These are phyloP conservation scores for Meteorus colon DNA, from an alignment of 2,888 invertebrate species.

Conservation along the genomic window DNA sequence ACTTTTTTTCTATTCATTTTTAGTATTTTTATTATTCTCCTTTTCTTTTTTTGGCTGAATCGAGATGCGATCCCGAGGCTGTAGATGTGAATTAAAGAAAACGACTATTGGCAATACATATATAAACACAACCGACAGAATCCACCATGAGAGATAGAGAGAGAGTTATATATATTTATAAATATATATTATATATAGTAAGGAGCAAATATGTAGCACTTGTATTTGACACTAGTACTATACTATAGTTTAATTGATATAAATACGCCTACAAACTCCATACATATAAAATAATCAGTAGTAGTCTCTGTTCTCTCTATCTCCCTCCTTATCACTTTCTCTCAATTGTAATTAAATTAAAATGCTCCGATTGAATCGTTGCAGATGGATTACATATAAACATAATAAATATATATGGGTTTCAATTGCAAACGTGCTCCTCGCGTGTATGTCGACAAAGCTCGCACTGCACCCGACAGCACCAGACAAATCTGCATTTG, in stretches of 20 bases:
- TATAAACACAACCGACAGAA: constrained; percentile 23
- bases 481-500: constrained; percentile 93
- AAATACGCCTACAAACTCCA: constrained; percentile 30
- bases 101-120: constrained; percentile 25
- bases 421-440: constrained; percentile 90
- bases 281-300: constrained; percentile 16
- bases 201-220: constrained; percentile 19
- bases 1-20: constrained; percentile 28
- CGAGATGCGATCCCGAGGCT: constrained; percentile 27
- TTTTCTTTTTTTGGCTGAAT: constrained; percentile 31
- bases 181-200: background rate
- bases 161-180: background rate
- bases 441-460: constrained; percentile 86
- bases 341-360: constrained; percentile 48
- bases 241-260: constrained; percentile 18
- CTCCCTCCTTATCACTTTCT: constrained; percentile 39
- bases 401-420: constrained; percentile 32
- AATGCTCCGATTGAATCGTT: constrained; percentile 42
- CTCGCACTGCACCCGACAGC: constrained; percentile 91
- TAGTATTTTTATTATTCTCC: constrained; percentile 21
- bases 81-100: constrained; percentile 25
- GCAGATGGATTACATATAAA: constrained; percentile 33
- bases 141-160: constrained; percentile 6
- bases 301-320: constrained; percentile 30
- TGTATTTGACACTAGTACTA: constrained; percentile 8